phyloP scores from a whole-genome alignment of 2,113 vertebrate genomes.

The Ceyx margarethae region DNA sequence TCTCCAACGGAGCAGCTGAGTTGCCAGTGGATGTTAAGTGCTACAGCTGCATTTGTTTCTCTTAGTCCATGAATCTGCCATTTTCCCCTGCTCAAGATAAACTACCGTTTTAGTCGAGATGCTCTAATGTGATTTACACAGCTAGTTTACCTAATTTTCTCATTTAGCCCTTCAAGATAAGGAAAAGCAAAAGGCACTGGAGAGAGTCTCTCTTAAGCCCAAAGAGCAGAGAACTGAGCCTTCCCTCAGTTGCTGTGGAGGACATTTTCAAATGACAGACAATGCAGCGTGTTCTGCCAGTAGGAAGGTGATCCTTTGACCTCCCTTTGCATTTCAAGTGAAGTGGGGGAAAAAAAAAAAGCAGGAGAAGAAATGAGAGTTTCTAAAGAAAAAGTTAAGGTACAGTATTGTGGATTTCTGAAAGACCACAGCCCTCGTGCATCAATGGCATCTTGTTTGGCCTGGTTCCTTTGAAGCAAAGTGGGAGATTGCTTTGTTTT shows the following conservation, averaged over 20 bases:
- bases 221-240: conserved; percentile 1
- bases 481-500: not conserved
- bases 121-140: conserved; percentile 11
- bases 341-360: conserved; percentile 30
- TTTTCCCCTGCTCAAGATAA: not conserved
- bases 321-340: conserved; percentile 68
- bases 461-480: conserved; percentile 14
- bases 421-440: not conserved
- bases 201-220: not conserved
- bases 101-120: conserved; percentile 50
- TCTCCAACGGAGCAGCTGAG: conserved; percentile 27
- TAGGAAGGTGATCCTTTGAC: conserved; percentile 57
- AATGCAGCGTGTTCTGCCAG: conserved; percentile 36
- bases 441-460: conserved; percentile 35
- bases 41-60: conserved; percentile 32
- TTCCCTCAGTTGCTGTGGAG: not conserved
- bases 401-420: conserved; percentile 22
- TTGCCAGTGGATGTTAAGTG: conserved; percentile 2
- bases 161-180: conserved; percentile 27
- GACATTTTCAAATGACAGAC: conserved; percentile 40
- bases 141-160: conserved; percentile 55
- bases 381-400: conserved; percentile 43
- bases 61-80: conserved; percentile 42
- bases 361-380: conserved; percentile 33
- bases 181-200: not conserved